Percentiles rank a stretch among this genome's conserved stretches.
These are phyloP conservation scores for Lordiphosa andalusiaca DNA, from an alignment of 2,888 invertebrate species.

Conservation along the genomic window DNA sequence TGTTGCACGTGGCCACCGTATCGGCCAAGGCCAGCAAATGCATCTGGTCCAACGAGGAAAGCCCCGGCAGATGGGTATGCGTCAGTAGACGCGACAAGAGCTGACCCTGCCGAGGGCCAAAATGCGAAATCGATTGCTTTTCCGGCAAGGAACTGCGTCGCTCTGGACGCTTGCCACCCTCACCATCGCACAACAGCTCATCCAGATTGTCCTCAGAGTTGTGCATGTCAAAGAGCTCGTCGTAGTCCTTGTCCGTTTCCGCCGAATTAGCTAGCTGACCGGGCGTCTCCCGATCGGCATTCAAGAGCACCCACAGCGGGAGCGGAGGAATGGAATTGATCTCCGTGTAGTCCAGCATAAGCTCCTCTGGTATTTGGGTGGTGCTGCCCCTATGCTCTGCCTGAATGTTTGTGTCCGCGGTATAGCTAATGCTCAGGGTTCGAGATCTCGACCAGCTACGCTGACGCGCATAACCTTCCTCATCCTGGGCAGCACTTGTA, in stretches of 20 bases:
- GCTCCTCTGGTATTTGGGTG: constrained; percentile 90
- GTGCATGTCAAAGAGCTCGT: constrained; percentile 92
- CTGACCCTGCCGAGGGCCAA: constrained; percentile 92
- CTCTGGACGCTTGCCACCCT: constrained; percentile 84
- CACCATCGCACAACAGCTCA: constrained; percentile 87
- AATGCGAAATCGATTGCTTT: constrained; percentile 89
- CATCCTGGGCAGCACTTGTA: constrained; percentile 77
- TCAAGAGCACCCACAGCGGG: constrained; percentile 96
- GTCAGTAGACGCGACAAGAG: constrained; percentile 94
- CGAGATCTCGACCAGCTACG: constrained; percentile 93
- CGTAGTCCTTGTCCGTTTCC: constrained; percentile 86
- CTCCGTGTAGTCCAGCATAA: constrained; percentile 95
- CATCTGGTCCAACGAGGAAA: constrained; percentile 99
- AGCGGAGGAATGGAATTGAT: constrained; percentile 98
- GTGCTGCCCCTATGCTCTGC: constrained; percentile 89
- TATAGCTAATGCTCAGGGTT: constrained; percentile 93
- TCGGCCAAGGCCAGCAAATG: constrained; percentile 99
- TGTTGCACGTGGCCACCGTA: constrained; percentile 96
- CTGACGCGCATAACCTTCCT: constrained; percentile 78
- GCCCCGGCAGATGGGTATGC: constrained; percentile 95
- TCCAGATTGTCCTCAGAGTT: constrained; percentile 91
- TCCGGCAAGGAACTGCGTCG: constrained; percentile 86
- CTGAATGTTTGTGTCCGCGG: constrained; percentile 89
- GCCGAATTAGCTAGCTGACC: constrained; percentile 52
- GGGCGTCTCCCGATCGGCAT: constrained; percentile 94